phyloP scores from a whole-genome alignment of 2,797 vertebrate species.

The Sarcophilus harrisii region DNA sequence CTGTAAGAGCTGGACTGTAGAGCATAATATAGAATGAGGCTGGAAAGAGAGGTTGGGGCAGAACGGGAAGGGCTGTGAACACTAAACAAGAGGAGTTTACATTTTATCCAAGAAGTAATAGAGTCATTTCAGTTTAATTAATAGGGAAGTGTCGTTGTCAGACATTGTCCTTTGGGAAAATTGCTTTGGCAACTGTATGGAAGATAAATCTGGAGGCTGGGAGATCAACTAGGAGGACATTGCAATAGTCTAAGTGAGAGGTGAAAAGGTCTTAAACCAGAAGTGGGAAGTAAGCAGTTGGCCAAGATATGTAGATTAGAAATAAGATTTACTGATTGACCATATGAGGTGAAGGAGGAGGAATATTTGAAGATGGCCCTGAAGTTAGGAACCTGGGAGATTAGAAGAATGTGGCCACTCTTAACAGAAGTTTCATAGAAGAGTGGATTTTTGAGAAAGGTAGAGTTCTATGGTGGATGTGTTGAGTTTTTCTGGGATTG shows the following conservation, averaged over 20 bases:
- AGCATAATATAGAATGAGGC: not conserved
- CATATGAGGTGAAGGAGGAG: not conserved
- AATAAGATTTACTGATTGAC: not conserved
- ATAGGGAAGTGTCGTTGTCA: not conserved
- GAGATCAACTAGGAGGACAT: not conserved
- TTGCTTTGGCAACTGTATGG: not conserved
- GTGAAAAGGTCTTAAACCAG: not conserved
- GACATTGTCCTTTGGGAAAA: not conserved
- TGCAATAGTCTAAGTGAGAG: not conserved
- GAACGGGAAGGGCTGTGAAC: not conserved
- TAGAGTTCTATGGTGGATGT: not conserved
- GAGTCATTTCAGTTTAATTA: not conserved
- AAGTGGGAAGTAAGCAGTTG: not conserved
- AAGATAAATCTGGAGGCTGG: not conserved
- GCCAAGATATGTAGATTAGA: not conserved
- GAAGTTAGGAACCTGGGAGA: not conserved
- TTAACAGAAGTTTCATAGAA: not conserved
- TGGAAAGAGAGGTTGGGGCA: not conserved
- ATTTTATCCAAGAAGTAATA: not conserved
- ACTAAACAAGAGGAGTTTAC: not conserved
- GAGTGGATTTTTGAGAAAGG: not conserved
- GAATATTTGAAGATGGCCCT: not conserved
- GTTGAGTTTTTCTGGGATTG: not conserved
- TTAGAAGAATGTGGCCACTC: not conserved
- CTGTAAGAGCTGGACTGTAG: not conserved